Base-by-base conservation (phyloP, 2,888 invertebrate genomes). In the Nowickia ferox region DNA sequence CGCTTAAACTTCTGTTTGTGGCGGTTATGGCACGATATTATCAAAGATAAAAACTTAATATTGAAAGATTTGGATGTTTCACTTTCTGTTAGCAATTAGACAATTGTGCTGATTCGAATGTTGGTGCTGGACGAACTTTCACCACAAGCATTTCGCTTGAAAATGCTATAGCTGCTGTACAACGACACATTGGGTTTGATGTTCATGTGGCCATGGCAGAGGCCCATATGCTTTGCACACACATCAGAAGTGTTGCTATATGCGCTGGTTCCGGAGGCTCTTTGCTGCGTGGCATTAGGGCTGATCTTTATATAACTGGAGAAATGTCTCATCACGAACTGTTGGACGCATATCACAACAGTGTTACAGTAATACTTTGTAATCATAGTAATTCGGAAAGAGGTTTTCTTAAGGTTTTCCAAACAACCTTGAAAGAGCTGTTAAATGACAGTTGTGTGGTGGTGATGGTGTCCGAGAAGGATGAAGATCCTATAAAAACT, bases 271-370 rank as follows among this genome's bases (percentile, higher is more conserved):
- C 98, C 0, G 98, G 98, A 0, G 93, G 94, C 9, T 96, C 97
- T 0, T 94, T 98, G 2, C 93, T 99, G 22, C 95, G 95, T 87
- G 95, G 95, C 15, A 93, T 95, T 0, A 82, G 92, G 19, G 97
- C 96, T 3, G 97, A 98, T 93, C 93, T 99, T 15, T 97, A 96
- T 89, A 92, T 99, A 48, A 98, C 98, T 17, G 97, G 95, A 10
- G 99, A 99, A 94, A 98, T 99, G 98, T 95, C 97, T 1, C 99
- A 99, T 92, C 99, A 99, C 90, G 98, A 98, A 88, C 93, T 98
- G 1, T 94, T 99, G 48, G 97, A 98, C 90, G 97, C 97, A 0
- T 94, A 95, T 38, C 97, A 97, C 89, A 95, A 94, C 76, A 96
- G 96, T 42, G 94, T 94, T 17, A 95, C 95, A 79, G 98, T 98